Conservation (phyloP, 64 coral and sea anemone genomes). For the Catalaphyllia jardinei region DNA sequence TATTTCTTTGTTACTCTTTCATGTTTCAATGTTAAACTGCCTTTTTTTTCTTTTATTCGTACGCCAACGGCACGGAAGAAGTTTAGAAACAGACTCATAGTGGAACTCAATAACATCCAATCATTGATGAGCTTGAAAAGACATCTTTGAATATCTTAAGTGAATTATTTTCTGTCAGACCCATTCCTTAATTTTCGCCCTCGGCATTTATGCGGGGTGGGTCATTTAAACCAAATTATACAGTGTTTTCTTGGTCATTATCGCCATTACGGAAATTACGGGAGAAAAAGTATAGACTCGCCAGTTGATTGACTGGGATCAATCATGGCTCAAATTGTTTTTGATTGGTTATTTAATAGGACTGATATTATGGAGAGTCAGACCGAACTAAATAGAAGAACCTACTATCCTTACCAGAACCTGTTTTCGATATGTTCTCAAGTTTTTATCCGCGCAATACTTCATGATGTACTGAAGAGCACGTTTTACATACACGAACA, state of each 20-base stretch:
- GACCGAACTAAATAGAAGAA: no score
- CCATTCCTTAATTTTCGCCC: background rate
- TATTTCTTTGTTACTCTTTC: background rate
- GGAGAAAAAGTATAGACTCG: slow-evolving; percentile 4
- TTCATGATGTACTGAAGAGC: background rate
- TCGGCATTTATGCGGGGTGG: background rate
- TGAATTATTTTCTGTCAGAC: background rate
- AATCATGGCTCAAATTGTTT: background rate
- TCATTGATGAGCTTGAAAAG: no score
- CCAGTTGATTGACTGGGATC: background rate
- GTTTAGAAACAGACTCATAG: no score
- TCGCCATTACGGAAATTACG: slow-evolving; percentile 26
- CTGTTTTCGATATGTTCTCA: no score
- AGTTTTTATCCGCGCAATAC: no score
- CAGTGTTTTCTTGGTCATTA: slow-evolving; percentile 3
- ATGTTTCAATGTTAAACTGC: no score
- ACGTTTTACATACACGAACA: background rate
- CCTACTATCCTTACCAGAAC: no score
- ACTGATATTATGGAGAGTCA: no score
- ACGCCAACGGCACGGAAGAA: no score
- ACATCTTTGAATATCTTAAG: background rate
- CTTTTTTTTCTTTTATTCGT: no score
- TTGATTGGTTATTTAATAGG: no score
- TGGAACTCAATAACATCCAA: no score
- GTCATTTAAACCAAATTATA: slow-evolving; percentile 18